Evolutionary conservation across 2,888 invertebrate species (phyloP), one percentile per base, ranked within the genome.

Genomic region (Campaea margaritaria): DNA sequence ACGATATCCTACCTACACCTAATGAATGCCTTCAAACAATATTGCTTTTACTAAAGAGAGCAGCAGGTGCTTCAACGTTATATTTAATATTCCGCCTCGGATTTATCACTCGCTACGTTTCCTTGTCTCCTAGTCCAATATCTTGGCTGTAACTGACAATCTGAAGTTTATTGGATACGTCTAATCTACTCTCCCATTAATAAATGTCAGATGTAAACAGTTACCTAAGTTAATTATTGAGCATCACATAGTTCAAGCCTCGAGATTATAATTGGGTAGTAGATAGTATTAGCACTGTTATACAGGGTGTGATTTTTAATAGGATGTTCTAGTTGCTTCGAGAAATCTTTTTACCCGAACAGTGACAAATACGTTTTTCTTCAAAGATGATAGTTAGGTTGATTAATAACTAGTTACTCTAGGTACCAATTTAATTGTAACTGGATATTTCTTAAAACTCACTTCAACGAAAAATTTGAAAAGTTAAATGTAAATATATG

Each of bases 131-230:
- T 36, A 14, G 53, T 59, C 31, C 51, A 43, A 54, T 54, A 54
- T 39, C 47, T 44, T 28, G 42, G 2, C 41, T 47, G 54, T 11
- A 36, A 41, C 45, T 60, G 55, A 60, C 60, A 55, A 13, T 31
- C 49, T 55, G 55, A 60, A 41, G 46, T 60, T 55, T 60, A 55
- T 60, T 60, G 41, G 54, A 59, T 55, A 28, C 13, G 45, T 54
- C 39, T 49, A 34, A 59, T 49, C 53, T 41, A 59, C 44, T 46
- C 44, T 31, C 5, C 13, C 34, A 55, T 51, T 50, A 55, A 55
- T 55, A 43, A 43, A 60, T 13, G 55, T 60, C 55, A 55, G 31
- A 41, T 44, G 45, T 43, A 34, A 58, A 59, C 43, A 58, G 50
- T 62, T 59, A 41, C 45, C 14, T 16, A 34, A 49, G 55, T 47